Evolutionary conservation across 2,113 vertebrate genomes (phyloP).

Genomic region (Potamarius usumacintae): DNA sequence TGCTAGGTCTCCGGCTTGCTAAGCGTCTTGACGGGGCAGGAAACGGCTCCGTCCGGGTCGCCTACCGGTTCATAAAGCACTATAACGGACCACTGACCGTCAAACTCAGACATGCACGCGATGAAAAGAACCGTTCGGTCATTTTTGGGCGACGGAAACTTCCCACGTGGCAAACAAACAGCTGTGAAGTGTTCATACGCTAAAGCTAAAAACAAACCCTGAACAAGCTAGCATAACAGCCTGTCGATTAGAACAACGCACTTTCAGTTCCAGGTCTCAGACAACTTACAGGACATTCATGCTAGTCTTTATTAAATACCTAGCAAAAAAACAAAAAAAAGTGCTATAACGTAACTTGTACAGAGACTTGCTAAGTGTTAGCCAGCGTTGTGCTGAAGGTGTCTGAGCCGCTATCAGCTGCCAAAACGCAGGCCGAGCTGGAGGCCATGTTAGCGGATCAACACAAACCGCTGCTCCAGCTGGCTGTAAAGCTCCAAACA

Average conservation of each 20-base stretch:
- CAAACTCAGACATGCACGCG: too few species aligned
- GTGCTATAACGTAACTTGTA: not conserved
- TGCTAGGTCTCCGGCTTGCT: not conserved
- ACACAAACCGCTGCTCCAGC: too few species aligned
- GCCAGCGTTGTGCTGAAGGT: not conserved
- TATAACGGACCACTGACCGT: not conserved
- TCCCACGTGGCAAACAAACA: not conserved
- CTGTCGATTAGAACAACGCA: not conserved
- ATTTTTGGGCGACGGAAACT: not conserved
- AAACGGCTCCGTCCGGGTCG: not conserved
- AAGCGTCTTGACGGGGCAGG: not conserved
- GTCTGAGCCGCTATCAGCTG: not conserved
- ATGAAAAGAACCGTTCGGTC: not conserved
- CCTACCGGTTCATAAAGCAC: not conserved
- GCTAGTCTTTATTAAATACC: not conserved
- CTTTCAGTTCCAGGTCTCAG: not conserved
- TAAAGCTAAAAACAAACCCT: not conserved
- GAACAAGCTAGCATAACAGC: not conserved
- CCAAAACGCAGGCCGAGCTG: not conserved
- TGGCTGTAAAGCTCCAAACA: not conserved
- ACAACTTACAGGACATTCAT: not conserved
- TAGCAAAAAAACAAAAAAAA: too few species aligned
- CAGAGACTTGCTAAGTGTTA: not conserved
- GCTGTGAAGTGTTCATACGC: not conserved
- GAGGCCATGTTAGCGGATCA: not conserved